Base-by-base conservation (phyloP, 1,140 invertebrate genomes). In the Armadillidium nasatum region DNA sequence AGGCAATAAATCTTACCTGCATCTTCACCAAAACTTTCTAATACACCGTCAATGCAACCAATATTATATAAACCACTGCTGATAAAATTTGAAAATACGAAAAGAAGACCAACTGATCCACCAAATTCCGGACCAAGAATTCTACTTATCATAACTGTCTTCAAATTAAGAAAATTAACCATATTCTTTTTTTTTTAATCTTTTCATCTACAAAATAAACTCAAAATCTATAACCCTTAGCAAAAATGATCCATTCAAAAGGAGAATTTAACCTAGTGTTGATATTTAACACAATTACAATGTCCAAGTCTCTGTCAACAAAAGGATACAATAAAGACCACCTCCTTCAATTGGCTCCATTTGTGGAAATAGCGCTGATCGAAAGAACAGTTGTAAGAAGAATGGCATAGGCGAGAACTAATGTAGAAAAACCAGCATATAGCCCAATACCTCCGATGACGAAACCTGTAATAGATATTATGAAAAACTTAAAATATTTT, bases 261-360 rank as follows among this genome's bases (percentile, higher is more conserved):
- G 33, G n/a, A 33, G 6, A 33, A 33, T 33, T 33, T 6, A 33
- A 6, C 33, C 2, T 33, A 33, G 1, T 33, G 6, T 33, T 33
- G 6, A 33, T 33, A 33, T 33, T 33, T 33, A 33, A 33, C 33
- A 33, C 33, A 33, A 33, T 33, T 6, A 33, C 6, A 33, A 6
- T 3, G 33, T 3, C 33, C 1, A 33, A 33, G 33, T 33, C 2
- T 60, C 50, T 15, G 19, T 60, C 19, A 15, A 80, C 72, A 76
- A 87, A 91, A 93, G 90, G 91, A 94, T 94, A 99, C 96, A 99
- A 84, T 99, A 99, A 74, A 96, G 96, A 68, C 97, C 97, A 15
- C 97, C 97, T 44, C 97, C 97, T 88, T 99, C 95, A 1, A 99
- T n/a, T 91, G 72, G 97, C 97, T 54, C 97, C 97, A 88, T 99